These are phyloP conservation scores for Echinops telfairi DNA, from an alignment of 2,113 vertebrate genomes.

Conservation along the genomic window DNA sequence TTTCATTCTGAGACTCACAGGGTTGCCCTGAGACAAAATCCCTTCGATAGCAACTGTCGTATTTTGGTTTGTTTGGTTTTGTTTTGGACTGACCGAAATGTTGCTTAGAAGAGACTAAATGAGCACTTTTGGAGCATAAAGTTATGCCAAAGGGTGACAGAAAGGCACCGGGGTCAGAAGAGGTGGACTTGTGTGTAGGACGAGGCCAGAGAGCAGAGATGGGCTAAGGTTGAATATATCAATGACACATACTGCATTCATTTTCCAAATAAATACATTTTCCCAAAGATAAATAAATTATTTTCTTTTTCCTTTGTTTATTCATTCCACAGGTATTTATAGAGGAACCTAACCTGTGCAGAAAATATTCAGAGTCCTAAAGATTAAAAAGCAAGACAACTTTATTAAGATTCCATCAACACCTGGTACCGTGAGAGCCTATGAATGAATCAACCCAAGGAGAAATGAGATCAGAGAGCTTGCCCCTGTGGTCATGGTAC, in stretches of 20 bases:
- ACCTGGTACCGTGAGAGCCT: background rate
- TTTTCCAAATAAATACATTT: slow-evolving; percentile 8
- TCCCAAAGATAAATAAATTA: background rate
- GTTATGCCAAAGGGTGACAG: background rate
- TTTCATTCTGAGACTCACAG: background rate
- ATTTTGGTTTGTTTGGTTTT: background rate
- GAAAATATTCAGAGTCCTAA: background rate
- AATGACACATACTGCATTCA: background rate
- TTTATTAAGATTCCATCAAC: background rate
- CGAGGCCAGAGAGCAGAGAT: background rate
- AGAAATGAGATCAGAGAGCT: background rate
- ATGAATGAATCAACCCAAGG: background rate
- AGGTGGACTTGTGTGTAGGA: background rate
- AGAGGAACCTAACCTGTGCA: background rate
- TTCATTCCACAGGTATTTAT: background rate
- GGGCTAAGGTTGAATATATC: background rate
- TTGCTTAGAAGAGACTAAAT: background rate
- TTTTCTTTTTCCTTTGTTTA: background rate
- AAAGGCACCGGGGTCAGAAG: background rate
- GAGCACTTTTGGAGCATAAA: background rate
- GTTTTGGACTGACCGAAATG: background rate
- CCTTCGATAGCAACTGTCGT: background rate
- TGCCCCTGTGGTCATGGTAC: background rate
- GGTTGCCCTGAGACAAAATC: background rate
- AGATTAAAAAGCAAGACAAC: background rate